phyloP scores from a whole-genome alignment of 2,797 vertebrate genomes.

The Apogon hyalosoma region DNA sequence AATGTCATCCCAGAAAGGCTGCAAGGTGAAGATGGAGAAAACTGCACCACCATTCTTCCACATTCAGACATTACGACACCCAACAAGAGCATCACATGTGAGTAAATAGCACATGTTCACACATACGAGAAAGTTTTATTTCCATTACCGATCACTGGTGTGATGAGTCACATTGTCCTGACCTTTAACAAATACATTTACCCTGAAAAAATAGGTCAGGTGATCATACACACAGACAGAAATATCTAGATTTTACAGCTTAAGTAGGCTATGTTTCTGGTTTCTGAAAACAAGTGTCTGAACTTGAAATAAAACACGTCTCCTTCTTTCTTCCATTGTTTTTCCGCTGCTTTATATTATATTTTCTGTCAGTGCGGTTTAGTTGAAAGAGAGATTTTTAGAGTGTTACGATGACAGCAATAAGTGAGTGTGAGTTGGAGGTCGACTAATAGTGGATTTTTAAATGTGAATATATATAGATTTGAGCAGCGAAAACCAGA shows the following conservation, averaged over 20 bases:
- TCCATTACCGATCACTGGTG: constrained; percentile 74
- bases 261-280: constrained; percentile 59
- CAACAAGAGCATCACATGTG: constrained; percentile 74
- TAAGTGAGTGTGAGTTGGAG: not conserved
- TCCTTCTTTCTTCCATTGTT: constrained; percentile 6
- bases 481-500: too few relatives aligned
- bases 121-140: constrained; percentile 51
- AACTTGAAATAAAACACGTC: constrained; percentile 42
- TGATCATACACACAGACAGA: constrained; percentile 60
- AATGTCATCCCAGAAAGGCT: constrained; percentile 69
- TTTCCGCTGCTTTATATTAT: not conserved
- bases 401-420: constrained; percentile 14
- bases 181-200: constrained; percentile 73
- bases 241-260: constrained; percentile 52
- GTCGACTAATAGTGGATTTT: too few relatives aligned
- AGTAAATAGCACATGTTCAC: constrained; percentile 59
- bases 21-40: constrained; percentile 54
- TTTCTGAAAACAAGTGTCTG: constrained; percentile 39
- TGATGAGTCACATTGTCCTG: constrained; percentile 76
- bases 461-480: too few relatives aligned
- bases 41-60: constrained; percentile 68
- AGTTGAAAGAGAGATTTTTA: constrained; percentile 19
- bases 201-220: constrained; percentile 71
- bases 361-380: constrained; percentile 4
- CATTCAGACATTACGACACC: constrained; percentile 62